phyloP scores from a whole-genome alignment of 2,113 vertebrate species.

The Fukomys damarensis region DNA sequence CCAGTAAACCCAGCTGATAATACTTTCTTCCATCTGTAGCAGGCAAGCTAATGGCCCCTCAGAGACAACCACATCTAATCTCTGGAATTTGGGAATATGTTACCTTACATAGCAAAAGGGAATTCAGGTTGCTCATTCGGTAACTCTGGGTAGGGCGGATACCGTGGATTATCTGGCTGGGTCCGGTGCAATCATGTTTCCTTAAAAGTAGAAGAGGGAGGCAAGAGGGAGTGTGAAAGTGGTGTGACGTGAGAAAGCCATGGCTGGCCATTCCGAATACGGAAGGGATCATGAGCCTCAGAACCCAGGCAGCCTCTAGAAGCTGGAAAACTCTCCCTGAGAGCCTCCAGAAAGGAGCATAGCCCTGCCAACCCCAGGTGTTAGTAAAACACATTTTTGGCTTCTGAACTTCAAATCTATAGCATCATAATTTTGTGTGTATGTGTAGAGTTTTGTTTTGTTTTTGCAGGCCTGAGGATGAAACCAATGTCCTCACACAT shows the following conservation, averaged over 20 bases:
- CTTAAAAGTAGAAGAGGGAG: background rate
- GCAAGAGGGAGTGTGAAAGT: background rate
- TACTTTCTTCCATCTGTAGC: background rate
- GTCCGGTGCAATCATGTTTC: no score
- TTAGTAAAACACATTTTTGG: background rate
- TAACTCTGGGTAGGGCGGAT: background rate
- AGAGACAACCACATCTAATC: background rate
- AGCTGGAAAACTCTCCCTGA: background rate
- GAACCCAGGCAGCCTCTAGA: background rate
- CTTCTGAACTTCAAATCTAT: background rate
- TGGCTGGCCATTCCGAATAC: fast-evolving
- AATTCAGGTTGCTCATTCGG: background rate
- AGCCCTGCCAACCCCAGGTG: background rate
- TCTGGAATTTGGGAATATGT: background rate
- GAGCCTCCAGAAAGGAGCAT: background rate
- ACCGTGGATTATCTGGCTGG: background rate
- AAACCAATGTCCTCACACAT: background rate
- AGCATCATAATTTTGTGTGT: background rate
- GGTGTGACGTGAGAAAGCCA: background rate
- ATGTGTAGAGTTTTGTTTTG: background rate
- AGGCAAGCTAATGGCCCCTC: background rate
- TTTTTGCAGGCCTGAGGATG: background rate
- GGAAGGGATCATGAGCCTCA: no score
- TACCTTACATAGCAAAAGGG: background rate
- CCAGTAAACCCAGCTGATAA: background rate